Conservation (phyloP, 1,140 invertebrate species). For the Alviniconcha marisindica region DNA sequence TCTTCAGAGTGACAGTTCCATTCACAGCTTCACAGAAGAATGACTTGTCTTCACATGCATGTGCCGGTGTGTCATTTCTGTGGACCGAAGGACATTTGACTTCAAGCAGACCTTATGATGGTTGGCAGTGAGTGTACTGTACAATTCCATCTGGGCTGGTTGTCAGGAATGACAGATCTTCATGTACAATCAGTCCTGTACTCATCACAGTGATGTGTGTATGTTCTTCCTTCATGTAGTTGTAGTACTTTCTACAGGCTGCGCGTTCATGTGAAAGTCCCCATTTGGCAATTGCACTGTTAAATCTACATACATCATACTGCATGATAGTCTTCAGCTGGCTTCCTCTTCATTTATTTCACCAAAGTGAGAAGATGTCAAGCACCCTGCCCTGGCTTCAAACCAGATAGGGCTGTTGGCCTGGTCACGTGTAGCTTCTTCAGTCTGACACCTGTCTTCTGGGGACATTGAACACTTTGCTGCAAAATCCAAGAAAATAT, state of each 20-base stretch:
- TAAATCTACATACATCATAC: no score
- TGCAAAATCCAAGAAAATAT: no score
- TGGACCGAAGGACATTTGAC: conserved; percentile 43
- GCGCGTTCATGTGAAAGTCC: conserved; percentile 27
- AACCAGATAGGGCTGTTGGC: no score
- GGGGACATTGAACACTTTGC: no score
- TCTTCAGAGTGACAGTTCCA: conserved; percentile 55
- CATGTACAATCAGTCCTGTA: not conserved
- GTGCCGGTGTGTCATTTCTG: conserved; percentile 20
- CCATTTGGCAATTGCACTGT: no score
- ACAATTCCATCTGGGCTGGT: conserved; percentile 31
- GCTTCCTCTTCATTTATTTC: no score
- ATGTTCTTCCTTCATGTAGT: not conserved
- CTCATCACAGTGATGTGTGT: not conserved
- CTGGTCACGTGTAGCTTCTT: no score
- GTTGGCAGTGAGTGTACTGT: no score
- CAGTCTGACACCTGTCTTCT: no score
- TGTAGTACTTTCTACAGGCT: not conserved
- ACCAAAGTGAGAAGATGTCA: no score
- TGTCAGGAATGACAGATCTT: not conserved
- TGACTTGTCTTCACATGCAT: conserved; percentile 29
- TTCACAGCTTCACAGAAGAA: conserved; percentile 37
- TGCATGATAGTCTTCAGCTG: no score
- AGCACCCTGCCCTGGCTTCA: no score
- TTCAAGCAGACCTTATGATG: conserved; percentile 44